phyloP scores from a whole-genome alignment of 2,797 vertebrate species.

The Lerista edwardsae region DNA sequence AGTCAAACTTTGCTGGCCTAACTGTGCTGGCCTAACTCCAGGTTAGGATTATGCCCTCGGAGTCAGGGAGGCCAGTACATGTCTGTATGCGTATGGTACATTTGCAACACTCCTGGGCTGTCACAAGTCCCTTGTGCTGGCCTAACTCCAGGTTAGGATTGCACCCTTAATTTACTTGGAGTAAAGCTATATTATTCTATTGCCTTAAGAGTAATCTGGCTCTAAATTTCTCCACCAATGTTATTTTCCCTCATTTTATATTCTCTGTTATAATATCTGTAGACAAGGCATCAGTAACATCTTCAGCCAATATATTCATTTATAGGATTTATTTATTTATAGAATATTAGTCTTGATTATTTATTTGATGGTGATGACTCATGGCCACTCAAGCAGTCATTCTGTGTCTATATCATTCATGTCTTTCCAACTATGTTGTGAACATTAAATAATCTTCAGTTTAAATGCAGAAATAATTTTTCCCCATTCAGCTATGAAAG shows the following conservation, averaged over 20 bases:
- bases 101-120: no score
- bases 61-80: no score
- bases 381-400: neutral
- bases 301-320: neutral
- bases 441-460: neutral
- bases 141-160: no score
- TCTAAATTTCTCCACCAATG: neutral
- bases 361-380: neutral
- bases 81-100: no score
- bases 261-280: neutral
- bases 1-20: no score
- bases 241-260: neutral
- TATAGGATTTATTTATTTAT: no score
- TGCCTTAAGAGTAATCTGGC: neutral
- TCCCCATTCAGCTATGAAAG: neutral
- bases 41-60: no score
- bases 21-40: no score
- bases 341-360: constrained; percentile 5
- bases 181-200: neutral
- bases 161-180: neutral
- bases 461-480: constrained; percentile 25
- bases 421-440: neutral
- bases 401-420: neutral
- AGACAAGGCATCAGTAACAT: neutral
- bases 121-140: no score